Percentiles rank a stretch among this genome's conserved stretches.
Evolutionary conservation across 2,797 vertebrate genomes (phyloP).

Genomic region (Adrianichthys oophorus): DNA sequence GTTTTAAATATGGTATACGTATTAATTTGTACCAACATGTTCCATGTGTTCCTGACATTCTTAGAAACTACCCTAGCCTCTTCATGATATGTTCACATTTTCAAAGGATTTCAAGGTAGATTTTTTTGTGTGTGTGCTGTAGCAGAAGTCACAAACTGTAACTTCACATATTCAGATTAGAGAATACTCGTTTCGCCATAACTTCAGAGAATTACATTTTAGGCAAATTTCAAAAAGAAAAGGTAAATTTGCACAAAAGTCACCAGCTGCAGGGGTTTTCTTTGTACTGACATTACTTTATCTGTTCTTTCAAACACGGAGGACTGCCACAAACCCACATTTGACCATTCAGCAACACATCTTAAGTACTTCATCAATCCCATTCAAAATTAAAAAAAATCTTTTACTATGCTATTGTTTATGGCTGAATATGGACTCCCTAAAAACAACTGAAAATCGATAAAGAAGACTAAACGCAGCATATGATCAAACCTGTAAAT

Average conservation of each 20-base stretch:
- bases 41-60: conserved; percentile 30
- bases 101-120: conserved; percentile 35
- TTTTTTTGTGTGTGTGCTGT: conserved; percentile 50
- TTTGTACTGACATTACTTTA: conserved; percentile 25
- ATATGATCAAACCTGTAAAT: neutral
- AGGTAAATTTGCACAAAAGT: conserved; percentile 15
- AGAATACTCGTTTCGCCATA: conserved; percentile 35
- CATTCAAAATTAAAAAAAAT: conserved; percentile 7
- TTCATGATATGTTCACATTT: conserved; percentile 47
- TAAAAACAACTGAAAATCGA: neutral
- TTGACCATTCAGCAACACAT: conserved; percentile 37
- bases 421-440: conserved; percentile 2
- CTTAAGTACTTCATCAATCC: conserved; percentile 21
- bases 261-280: conserved; percentile 10
- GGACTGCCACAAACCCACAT: conserved; percentile 8
- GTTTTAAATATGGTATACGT: conserved; percentile 11
- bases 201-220: conserved; percentile 16
- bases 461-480: neutral
- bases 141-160: conserved; percentile 54
- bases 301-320: conserved; percentile 22
- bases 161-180: conserved; percentile 42
- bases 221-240: conserved; percentile 11
- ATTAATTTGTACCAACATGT: too few species aligned
- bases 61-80: conserved; percentile 36
- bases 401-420: conserved; percentile 1